Percentiles rank a stretch among this genome's conserved stretches.
These are phyloP conservation scores for Nyctibius grandis DNA, from an alignment of 2,797 vertebrate species.

Conservation along the genomic window DNA sequence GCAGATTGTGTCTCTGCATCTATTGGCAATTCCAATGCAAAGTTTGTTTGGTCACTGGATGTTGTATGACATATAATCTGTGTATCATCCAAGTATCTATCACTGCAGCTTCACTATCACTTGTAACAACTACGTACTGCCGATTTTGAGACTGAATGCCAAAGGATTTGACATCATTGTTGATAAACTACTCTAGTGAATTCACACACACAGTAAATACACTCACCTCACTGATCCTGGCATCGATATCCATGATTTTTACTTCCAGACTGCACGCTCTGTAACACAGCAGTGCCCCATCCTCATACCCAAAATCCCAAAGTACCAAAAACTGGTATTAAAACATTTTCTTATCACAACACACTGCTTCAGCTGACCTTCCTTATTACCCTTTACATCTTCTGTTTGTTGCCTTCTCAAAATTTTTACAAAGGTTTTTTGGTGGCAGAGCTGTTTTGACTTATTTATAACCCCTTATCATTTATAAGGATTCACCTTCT, in stretches of 20 bases:
- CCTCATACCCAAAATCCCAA: neutral
- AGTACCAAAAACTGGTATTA: neutral
- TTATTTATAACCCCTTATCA: neutral
- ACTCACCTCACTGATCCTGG: neutral
- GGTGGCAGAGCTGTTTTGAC: neutral
- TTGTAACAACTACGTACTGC: neutral
- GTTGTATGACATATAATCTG: neutral
- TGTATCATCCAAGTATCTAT: rapidly evolving
- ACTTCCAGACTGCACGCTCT: neutral
- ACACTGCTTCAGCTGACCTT: neutral
- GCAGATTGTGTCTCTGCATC: neutral
- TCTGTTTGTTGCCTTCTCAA: neutral
- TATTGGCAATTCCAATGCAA: neutral
- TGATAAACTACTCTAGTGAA: neutral
- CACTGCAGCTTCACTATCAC: neutral
- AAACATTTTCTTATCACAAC: neutral
- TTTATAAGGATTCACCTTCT: neutral
- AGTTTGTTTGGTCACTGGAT: neutral
- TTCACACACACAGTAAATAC: neutral
- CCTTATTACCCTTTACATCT: neutral
- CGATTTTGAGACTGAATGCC: neutral
- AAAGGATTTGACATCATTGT: neutral
- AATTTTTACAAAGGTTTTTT: neutral
- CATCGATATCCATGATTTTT: rapidly evolving
- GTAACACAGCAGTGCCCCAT: rapidly evolving